Evolutionary conservation across 2,113 vertebrate genomes (phyloP).

Genomic region (Glaucidium brasilianum): DNA sequence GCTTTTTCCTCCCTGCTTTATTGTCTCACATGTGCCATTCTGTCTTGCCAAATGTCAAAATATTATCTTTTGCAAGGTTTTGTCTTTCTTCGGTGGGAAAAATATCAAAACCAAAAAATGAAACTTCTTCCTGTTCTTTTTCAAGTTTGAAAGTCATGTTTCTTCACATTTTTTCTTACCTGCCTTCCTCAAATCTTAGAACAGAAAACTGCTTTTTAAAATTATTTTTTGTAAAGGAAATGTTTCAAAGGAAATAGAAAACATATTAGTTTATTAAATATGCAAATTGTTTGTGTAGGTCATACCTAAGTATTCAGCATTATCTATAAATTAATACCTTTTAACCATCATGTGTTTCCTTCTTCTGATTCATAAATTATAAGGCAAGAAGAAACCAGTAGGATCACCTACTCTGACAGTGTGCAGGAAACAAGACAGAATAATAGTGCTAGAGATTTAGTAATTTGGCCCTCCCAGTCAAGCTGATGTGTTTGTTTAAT

Average conservation of each 20-base stretch:
- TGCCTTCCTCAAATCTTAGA: background rate
- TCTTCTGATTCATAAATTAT: slow-evolving; percentile 58
- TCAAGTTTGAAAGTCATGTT: background rate
- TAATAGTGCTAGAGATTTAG: background rate
- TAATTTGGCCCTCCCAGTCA: background rate
- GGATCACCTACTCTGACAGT: background rate
- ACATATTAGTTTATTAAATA: background rate
- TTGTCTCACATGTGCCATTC: background rate
- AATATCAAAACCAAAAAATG: background rate
- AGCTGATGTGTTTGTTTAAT: background rate
- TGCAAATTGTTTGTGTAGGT: background rate
- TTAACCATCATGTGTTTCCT: slow-evolving; percentile 20
- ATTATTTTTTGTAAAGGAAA: background rate
- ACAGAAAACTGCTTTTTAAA: background rate
- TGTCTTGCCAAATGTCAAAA: background rate
- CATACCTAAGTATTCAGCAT: slow-evolving; percentile 18
- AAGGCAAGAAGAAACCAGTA: slow-evolving; percentile 29
- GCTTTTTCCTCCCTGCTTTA: background rate
- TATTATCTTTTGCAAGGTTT: background rate
- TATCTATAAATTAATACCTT: slow-evolving; percentile 52
- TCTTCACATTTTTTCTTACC: background rate
- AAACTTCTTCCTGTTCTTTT: background rate
- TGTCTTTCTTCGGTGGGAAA: background rate
- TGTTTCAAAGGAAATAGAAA: background rate
- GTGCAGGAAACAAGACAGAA: background rate